Evolutionary conservation across 2,113 vertebrate species (phyloP).

Genomic region (Equus przewalskii): DNA sequence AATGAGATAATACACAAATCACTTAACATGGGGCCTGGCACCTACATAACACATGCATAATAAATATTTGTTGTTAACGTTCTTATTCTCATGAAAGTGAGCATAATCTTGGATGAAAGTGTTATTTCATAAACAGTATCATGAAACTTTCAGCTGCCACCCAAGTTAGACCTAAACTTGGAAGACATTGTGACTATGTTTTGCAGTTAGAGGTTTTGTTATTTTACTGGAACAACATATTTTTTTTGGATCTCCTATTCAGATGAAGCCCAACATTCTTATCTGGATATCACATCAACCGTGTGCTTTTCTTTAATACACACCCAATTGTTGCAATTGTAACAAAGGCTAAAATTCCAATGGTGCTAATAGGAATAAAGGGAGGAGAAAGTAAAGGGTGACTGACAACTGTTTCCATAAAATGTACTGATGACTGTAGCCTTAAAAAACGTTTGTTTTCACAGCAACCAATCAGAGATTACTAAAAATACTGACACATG

Average conservation of each 20-base stretch:
- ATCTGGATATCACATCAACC: not conserved
- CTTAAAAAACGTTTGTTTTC: not conserved
- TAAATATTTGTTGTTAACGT: not conserved
- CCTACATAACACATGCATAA: not conserved
- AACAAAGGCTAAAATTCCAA: not conserved
- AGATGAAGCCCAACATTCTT: not conserved
- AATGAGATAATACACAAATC: not conserved
- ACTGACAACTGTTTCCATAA: not conserved
- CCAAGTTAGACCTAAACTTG: not conserved
- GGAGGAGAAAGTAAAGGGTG: not conserved
- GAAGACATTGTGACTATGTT: not conserved
- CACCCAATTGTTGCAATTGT: not conserved
- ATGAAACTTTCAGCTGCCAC: not conserved
- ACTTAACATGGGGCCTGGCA: not conserved
- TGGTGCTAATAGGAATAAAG: not conserved
- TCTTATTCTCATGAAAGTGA: not conserved
- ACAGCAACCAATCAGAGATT: not conserved
- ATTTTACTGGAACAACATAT: not conserved
- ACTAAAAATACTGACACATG: not conserved
- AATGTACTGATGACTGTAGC: not conserved
- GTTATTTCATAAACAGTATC: not conserved
- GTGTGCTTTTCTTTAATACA: slow-evolving; percentile 21
- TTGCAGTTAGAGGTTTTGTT: not conserved
- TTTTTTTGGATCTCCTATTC: not conserved
- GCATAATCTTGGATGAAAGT: not conserved